Evolutionary conservation across 2,888 invertebrate genomes (phyloP).

Genomic region (Drosophila phalerata): DNA sequence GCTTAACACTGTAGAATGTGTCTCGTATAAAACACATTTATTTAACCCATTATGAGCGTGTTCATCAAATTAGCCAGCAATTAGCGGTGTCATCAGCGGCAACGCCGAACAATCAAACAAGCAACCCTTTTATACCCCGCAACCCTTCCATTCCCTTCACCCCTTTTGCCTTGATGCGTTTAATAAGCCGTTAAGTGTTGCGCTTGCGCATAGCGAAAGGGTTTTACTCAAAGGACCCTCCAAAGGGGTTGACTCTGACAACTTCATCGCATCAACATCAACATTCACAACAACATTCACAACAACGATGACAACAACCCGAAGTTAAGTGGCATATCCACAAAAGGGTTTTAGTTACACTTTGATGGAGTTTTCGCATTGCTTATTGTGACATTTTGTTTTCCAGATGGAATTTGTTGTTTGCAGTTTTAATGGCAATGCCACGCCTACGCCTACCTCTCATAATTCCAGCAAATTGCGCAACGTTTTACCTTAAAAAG

Average conservation of each 20-base stretch:
- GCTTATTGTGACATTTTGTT: slow-evolving; percentile 46
- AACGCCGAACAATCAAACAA: slow-evolving; percentile 43
- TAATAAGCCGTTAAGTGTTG: slow-evolving; percentile 73
- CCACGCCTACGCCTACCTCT: slow-evolving; percentile 37
- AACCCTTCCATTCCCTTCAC: slow-evolving; percentile 18
- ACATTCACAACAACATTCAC: slow-evolving; percentile 19
- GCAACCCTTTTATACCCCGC: slow-evolving; percentile 62
- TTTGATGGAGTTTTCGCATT: slow-evolving; percentile 27
- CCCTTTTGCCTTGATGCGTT: slow-evolving; percentile 48
- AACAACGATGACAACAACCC: slow-evolving; percentile 29
- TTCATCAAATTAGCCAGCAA: slow-evolving; percentile 72
- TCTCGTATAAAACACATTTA: slow-evolving; percentile 17
- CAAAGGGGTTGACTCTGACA: slow-evolving; percentile 44
- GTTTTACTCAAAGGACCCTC: slow-evolving; percentile 27
- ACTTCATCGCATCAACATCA: slow-evolving; percentile 51
- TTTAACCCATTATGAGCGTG: slow-evolving; percentile 44
- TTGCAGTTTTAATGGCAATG: slow-evolving; percentile 26
- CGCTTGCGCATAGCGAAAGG: slow-evolving; percentile 50
- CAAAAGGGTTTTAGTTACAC: slow-evolving; percentile 59
- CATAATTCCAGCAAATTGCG: slow-evolving; percentile 57
- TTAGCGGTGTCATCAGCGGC: slow-evolving; percentile 75
- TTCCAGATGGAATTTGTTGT: slow-evolving; percentile 22
- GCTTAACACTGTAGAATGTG: slow-evolving; percentile 19
- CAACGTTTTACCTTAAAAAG: slow-evolving; percentile 43
- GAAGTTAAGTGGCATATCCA: slow-evolving; percentile 61